Evolutionary conservation across 2,888 invertebrate genomes (phyloP).

Genomic region (Acanthacorydalis orientalis): DNA sequence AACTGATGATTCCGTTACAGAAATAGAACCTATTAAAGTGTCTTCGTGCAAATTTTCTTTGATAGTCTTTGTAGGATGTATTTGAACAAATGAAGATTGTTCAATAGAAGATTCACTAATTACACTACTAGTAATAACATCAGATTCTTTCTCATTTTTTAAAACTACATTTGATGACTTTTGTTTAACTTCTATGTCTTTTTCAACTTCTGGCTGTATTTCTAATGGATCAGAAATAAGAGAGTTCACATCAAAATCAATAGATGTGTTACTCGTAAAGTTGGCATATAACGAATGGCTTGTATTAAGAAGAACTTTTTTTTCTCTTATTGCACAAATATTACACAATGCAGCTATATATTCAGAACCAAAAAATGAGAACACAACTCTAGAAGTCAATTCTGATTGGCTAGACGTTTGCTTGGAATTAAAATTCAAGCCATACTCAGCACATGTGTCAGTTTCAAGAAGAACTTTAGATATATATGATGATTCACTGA

Average conservation of each 20-base stretch:
- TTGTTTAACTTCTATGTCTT: not conserved
- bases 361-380: conserved; percentile 44
- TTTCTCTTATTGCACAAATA: conserved; percentile 47
- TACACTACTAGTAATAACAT: not conserved
- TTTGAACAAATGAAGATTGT: not conserved
- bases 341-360: conserved; percentile 67
- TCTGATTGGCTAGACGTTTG: conserved; percentile 32
- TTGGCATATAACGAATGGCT: conserved; percentile 22
- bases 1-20: not conserved
- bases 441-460: conserved; percentile 40
- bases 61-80: not conserved
- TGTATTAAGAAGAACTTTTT: conserved; percentile 46
- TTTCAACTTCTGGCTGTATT: not conserved
- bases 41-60: not conserved
- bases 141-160: not conserved
- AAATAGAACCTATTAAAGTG: not conserved
- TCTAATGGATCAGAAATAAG: not conserved
- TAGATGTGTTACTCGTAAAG: not conserved
- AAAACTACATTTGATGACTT: not conserved
- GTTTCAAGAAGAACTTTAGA: conserved; percentile 41
- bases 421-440: conserved; percentile 43
- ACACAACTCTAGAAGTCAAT: conserved; percentile 37
- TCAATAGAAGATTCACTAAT: not conserved
- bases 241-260: not conserved
- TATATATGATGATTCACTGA: conserved; percentile 43